Conservation (phyloP, 2,888 invertebrate genomes). For the Sarcophaga carnaria region DNA sequence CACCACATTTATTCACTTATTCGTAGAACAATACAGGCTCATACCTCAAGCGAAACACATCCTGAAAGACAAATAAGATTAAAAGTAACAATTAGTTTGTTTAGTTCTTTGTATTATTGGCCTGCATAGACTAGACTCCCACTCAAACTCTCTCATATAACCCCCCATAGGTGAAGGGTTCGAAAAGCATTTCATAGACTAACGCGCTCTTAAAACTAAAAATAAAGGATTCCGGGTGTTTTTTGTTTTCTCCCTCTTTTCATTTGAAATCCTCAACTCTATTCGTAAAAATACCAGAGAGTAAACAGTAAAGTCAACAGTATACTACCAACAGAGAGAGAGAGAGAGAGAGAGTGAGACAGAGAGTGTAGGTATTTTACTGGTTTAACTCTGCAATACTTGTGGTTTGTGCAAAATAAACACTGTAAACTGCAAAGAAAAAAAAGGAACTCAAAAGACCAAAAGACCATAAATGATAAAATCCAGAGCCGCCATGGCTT, state of each 20-base stretch:
- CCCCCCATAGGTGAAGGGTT: not conserved
- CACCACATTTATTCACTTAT: not conserved
- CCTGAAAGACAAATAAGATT: conserved; percentile 31
- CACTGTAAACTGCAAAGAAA: not conserved
- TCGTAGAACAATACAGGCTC: not conserved
- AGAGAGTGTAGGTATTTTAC: not conserved
- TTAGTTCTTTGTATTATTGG: not conserved
- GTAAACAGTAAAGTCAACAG: conserved; percentile 21
- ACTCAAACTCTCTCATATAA: not conserved
- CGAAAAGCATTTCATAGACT: conserved; percentile 45
- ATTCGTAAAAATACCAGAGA: not conserved
- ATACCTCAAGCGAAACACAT: not conserved
- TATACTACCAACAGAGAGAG: not conserved
- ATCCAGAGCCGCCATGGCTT: not conserved
- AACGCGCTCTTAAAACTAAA: conserved; percentile 41
- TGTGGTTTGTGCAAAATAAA: not conserved
- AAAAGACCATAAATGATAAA: conserved; percentile 25
- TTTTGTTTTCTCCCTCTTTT: not conserved
- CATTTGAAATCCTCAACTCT: conserved; percentile 3
- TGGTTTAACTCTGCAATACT: conserved; percentile 43
- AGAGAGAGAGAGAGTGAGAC: not conserved
- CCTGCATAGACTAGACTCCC: not conserved
- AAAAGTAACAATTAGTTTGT: conserved; percentile 53
- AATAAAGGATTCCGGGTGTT: conserved; percentile 21
- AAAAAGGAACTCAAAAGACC: conserved; percentile 17